Evolutionary conservation across 30 jellyfish, hydroid and myxozoan species (phyloP).

Genomic region (Aurelia coerulea): DNA sequence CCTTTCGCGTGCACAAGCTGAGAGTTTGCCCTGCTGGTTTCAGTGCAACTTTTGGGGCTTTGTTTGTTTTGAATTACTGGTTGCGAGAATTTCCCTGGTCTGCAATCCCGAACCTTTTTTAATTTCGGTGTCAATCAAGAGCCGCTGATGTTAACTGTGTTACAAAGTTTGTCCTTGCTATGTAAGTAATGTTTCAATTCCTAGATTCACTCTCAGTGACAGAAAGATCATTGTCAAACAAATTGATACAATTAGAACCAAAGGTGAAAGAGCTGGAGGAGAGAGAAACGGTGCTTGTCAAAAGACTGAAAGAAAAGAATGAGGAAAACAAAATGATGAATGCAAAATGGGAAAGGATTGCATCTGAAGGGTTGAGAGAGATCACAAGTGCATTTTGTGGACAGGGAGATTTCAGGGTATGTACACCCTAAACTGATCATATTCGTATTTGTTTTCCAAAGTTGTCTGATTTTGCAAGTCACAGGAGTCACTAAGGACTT

Average conservation of each 20-base stretch:
- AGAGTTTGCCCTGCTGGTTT: no score
- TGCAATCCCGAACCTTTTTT: no score
- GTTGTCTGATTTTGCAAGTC: no score
- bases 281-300: slow-evolving; percentile 20
- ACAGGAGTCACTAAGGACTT: no score
- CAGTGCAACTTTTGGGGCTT: no score
- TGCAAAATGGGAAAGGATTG: slow-evolving; percentile 30
- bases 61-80: no score
- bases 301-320: slow-evolving; percentile 12
- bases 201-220: slow-evolving; percentile 46
- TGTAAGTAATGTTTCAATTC: background rate
- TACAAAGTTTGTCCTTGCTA: no score
- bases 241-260: slow-evolving; percentile 30
- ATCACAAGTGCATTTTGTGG: slow-evolving; percentile 27
- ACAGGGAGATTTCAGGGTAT: background rate
- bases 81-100: no score
- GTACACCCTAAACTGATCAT: background rate
- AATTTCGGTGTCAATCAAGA: no score
- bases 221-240: slow-evolving; percentile 37
- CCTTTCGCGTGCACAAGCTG: no score
- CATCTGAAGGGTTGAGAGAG: slow-evolving; percentile 18
- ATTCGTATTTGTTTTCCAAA: no score
- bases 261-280: slow-evolving; percentile 29
- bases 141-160: no score
- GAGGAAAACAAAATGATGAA: slow-evolving; percentile 12